phyloP scores from a whole-genome alignment of 2,797 vertebrate genomes.

The Macroramphosus scolopax region DNA sequence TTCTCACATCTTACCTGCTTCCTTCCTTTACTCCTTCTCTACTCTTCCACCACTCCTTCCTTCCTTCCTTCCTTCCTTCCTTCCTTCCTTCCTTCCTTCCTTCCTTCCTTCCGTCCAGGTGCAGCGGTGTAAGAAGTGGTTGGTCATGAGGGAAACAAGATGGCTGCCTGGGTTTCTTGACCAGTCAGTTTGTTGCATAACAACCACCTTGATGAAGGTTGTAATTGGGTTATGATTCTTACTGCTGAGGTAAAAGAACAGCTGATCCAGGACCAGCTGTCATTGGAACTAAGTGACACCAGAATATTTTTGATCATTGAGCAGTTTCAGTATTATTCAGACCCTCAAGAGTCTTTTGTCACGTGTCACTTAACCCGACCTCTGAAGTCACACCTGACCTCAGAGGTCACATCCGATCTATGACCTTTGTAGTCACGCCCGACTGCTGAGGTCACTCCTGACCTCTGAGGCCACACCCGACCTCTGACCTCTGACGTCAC shows the following conservation, averaged over 20 bases:
- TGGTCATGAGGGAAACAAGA: constrained; percentile 9
- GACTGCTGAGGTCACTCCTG: too few relatives aligned
- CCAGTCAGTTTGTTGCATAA: constrained; percentile 28
- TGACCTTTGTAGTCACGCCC: too few relatives aligned
- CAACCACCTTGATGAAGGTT: constrained; percentile 12
- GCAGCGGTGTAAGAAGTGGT: constrained; percentile 51
- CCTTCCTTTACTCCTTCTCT: too few relatives aligned
- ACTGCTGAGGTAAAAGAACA: constrained; percentile 14
- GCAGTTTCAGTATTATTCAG: constrained; percentile 4
- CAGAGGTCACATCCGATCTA: constrained; percentile 3
- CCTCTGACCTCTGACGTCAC: too few relatives aligned
- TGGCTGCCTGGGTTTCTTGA: constrained; percentile 16
- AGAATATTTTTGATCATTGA: neutral
- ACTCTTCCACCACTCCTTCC: neutral
- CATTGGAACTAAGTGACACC: neutral
- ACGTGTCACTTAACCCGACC: neutral
- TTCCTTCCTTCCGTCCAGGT: constrained; percentile 40
- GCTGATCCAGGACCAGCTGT: constrained; percentile 29
- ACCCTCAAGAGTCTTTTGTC: neutral
- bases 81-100: too few relatives aligned
- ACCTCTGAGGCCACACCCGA: too few relatives aligned
- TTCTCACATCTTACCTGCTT: too few relatives aligned
- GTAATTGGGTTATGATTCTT: constrained; percentile 31
- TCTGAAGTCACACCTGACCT: neutral
- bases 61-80: neutral